These are phyloP conservation scores for Ornithorhynchus anatinus DNA, from an alignment of 2,113 vertebrate species.

Conservation along the genomic window DNA sequence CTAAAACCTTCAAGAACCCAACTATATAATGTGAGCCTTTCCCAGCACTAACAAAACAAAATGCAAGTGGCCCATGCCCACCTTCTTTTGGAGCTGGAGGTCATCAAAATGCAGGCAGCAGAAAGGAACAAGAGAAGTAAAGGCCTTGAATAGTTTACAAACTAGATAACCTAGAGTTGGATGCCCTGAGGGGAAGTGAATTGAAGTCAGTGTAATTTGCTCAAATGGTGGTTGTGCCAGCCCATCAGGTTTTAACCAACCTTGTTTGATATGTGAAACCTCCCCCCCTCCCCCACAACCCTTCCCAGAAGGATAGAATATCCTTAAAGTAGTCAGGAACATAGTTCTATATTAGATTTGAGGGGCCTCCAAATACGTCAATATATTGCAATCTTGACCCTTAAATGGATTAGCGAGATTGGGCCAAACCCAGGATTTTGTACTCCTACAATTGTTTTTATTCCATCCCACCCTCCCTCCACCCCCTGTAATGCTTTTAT, in stretches of 20 bases:
- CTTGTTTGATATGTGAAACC: too few species aligned
- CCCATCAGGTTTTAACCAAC: neutral
- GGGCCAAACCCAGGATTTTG: neutral
- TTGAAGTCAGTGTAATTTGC: neutral
- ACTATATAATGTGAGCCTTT: too few species aligned
- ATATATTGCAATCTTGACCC: neutral
- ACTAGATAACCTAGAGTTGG: too few species aligned
- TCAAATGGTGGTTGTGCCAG: conserved; percentile 16
- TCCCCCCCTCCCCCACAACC: neutral
- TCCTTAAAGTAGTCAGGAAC: neutral
- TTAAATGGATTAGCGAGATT: neutral
- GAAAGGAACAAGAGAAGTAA: neutral
- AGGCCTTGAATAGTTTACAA: too few species aligned
- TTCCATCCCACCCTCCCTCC: neutral
- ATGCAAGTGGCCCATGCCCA: too few species aligned
- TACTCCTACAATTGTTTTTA: accelerated
- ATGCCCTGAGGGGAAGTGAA: accelerated
- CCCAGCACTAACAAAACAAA: too few species aligned
- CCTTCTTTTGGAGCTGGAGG: too few species aligned
- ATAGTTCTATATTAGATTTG: neutral
- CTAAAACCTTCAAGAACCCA: too few species aligned
- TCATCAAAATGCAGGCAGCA: neutral
- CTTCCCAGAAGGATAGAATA: neutral
- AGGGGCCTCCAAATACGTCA: neutral
- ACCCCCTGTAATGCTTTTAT: neutral